Base-by-base conservation (phyloP, 2,113 vertebrate species). In the Gnathonemus echidnorhynchus region DNA sequence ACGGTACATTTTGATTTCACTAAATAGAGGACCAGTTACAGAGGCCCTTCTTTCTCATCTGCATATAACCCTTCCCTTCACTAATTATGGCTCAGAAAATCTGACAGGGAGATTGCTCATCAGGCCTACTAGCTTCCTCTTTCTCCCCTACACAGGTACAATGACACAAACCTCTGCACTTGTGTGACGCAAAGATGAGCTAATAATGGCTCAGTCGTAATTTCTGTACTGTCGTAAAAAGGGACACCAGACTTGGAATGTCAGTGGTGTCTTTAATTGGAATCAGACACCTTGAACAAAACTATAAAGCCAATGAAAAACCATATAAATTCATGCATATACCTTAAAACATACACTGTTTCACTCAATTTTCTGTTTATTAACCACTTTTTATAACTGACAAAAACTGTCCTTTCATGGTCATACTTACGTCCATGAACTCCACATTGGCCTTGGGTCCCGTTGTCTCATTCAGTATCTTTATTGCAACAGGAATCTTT, bases 401-500 rank as follows among this genome's bases (percentile, higher is more conserved):
- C 17, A 77, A 77, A 77, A 39, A 77, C 70, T 39, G 70, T n/a
- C 70, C 70, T 77, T 77, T 89, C n/a, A 6, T 70, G 49, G 92
- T 31, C 66, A 86, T 91, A 99, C 98, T 99, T 95, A 99, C 98
- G 92, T 99, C 98, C 98, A 99, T 98, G 91, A 99, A 99, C 92
- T 99, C 98, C 92, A 98, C 98, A 0, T 99, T 99, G 91, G 98
- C 98, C 95, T 99, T 99, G 0, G 98, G 98, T 91, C 98, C 98
- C 0, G 98, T 99, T 87, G 97, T 97, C 92, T 99, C 98, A 92
- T 97, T 99, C 77, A 99, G 95, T 94, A 99, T 99, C 95, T 99
- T 99, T 92, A 99, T 97, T 92, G 98, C 98, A 70, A 99, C 98
- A 49, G 98, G 98, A 92, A 99, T 99, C 95, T 99, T 99, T 83